Evolutionary conservation across 2,113 vertebrate species (phyloP), one percentile per base, ranked within the genome.

Genomic region (Grammomys dolichurus): DNA sequence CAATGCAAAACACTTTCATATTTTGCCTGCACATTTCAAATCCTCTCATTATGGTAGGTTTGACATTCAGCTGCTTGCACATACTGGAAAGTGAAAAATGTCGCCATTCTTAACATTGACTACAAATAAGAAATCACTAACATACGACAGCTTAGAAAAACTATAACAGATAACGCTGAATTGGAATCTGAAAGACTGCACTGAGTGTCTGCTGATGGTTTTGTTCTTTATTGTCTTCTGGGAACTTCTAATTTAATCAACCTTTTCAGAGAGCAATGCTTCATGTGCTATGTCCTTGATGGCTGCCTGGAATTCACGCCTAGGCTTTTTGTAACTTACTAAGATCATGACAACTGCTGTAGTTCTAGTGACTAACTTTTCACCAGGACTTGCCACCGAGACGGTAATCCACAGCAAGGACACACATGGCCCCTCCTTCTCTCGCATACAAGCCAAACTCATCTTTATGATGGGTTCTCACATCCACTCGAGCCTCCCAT

Each of bases 1-100:
- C 19, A 94, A 95, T 94, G 84, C 69, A 97, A 96, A 97, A 14
- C 56, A 95, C 80, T 95, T 95, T 96, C 82, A 48, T 92, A 94
- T 94, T 96, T 96, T 95, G 26, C 48, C 63, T 89, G 80, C 19
- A 63, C 31, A 63, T 94, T 96, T 95, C 78, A 80, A 94, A 93
- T 89, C 6, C 46, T 93, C 87, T 93, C 80, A 93, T 92, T 96
- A 94, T 96, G 46, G 72, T 73, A 89, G 11, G 43, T 56, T 96
- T 95, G 94, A 87, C 43, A 86, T 90, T 77, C 63, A 76, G 76
- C 93, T 93, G 46, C 72, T 91, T 96, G 40, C 43, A 85, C 17
- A 93, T 19, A 94, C 90, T 92, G 63, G 60, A 93, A 97, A 94
- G 89, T 73, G 26, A 77, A 96, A 93, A 96, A 81, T 78, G 31